These are phyloP conservation scores for Eubasilissa regina DNA, from an alignment of 1,140 invertebrate species.

Conservation along the genomic window DNA sequence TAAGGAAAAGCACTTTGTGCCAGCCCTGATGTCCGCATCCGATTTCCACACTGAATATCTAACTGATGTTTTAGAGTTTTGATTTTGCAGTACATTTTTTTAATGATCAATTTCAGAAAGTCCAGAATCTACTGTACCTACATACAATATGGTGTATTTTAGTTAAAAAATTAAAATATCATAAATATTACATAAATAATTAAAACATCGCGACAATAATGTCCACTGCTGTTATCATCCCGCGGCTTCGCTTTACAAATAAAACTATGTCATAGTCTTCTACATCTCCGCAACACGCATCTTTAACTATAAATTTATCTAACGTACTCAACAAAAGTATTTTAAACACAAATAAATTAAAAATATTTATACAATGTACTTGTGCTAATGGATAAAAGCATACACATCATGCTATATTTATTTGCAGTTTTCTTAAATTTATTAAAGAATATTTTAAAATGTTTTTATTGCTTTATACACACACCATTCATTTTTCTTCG, in stretches of 20 bases:
- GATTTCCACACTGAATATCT: no score
- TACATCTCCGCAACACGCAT: neutral
- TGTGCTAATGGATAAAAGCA: conserved; percentile 20
- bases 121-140: no score
- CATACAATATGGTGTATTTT: conserved; percentile 6
- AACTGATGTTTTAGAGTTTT: no score
- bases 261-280: conserved; percentile 3
- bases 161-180: conserved; percentile 6
- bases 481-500: neutral
- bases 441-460: conserved; percentile 26
- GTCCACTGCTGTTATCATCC: neutral
- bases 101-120: no score
- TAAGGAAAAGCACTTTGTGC: no score
- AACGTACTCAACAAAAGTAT: conserved; percentile 42
- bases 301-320: conserved; percentile 42
- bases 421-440: conserved; percentile 7
- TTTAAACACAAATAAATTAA: conserved; percentile 25
- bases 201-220: conserved; percentile 21
- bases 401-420: conserved; percentile 18
- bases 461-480: conserved; percentile 45
- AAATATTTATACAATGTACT: conserved; percentile 19
- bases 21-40: no score
- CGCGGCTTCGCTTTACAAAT: neutral
- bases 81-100: no score
- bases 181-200: conserved; percentile 1